Percentiles rank a stretch among this genome's conserved stretches.
Evolutionary conservation across 2,888 invertebrate species (phyloP).

Genomic region (Trilocha varians): DNA sequence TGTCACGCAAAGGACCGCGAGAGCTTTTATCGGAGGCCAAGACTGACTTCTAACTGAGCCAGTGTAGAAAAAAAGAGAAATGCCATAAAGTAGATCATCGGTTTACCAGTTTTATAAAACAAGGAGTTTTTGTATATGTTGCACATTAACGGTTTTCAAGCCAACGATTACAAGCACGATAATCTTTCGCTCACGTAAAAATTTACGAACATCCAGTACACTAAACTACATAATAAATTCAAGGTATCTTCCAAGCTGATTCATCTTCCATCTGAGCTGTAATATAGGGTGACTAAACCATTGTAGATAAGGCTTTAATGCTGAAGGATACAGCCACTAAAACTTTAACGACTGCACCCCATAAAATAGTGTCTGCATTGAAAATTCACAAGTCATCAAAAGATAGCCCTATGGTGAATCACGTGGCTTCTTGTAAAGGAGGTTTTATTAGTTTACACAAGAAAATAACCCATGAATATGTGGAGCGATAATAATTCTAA

Average conservation of each 20-base stretch:
- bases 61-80: too few relatives aligned
- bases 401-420: neutral
- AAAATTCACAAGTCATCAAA: conserved; percentile 8
- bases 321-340: conserved; percentile 38
- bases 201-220: neutral
- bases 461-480: too few relatives aligned
- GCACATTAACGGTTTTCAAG: too few relatives aligned
- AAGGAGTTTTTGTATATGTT: too few relatives aligned
- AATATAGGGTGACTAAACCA: conserved; percentile 16
- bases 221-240: neutral
- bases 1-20: too few relatives aligned
- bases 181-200: neutral
- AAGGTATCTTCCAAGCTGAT: neutral
- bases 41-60: too few relatives aligned
- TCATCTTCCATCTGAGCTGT: conserved; percentile 6
- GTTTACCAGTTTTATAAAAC: too few relatives aligned
- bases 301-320: conserved; percentile 35
- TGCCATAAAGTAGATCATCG: too few relatives aligned
- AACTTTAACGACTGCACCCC: conserved; percentile 38
- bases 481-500: too few relatives aligned
- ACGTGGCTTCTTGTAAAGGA: neutral
- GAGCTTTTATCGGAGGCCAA: too few relatives aligned
- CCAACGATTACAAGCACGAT: neutral
- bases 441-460: neutral
- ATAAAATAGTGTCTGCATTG: conserved; percentile 18